Evolutionary conservation across 2,113 vertebrate species (phyloP).

Genomic region (Tachuris rubrigastra): DNA sequence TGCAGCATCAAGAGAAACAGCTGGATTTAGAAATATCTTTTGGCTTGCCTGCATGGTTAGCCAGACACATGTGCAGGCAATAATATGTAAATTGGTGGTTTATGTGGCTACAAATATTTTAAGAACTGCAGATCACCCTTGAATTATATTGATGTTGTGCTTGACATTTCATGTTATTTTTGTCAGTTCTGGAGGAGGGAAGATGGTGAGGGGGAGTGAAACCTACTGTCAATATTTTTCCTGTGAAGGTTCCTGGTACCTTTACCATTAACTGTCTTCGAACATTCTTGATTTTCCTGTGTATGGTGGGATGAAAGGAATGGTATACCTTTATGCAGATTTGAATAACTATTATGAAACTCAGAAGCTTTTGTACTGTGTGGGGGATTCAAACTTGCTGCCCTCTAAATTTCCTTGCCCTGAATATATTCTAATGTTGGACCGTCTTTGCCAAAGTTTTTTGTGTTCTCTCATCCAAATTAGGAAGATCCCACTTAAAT

Average conservation of each 20-base stretch:
- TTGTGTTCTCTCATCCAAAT: neutral
- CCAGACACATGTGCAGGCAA: neutral
- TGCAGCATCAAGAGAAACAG: neutral
- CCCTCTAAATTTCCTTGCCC: neutral
- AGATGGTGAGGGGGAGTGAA: conserved; percentile 19
- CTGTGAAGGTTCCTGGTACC: neutral
- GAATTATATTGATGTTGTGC: conserved; percentile 11
- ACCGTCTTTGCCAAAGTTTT: neutral
- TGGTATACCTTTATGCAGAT: neutral
- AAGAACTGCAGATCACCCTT: conserved; percentile 8
- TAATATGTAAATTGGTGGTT: neutral
- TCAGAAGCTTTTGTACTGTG: neutral
- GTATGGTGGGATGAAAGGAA: neutral
- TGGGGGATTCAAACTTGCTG: neutral
- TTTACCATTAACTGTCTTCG: neutral
- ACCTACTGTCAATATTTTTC: conserved; percentile 39
- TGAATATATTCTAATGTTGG: neutral
- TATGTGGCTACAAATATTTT: conserved; percentile 2
- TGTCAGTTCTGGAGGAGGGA: conserved; percentile 1
- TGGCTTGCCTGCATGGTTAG: neutral
- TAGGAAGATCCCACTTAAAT: neutral
- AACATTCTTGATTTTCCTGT: neutral
- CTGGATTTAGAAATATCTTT: neutral
- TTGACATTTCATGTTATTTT: conserved; percentile 41
- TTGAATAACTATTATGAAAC: neutral